Percentiles rank a stretch among this genome's conserved stretches.
phyloP scores from a whole-genome alignment of 2,888 invertebrate species.

The Heliconius cydno region DNA sequence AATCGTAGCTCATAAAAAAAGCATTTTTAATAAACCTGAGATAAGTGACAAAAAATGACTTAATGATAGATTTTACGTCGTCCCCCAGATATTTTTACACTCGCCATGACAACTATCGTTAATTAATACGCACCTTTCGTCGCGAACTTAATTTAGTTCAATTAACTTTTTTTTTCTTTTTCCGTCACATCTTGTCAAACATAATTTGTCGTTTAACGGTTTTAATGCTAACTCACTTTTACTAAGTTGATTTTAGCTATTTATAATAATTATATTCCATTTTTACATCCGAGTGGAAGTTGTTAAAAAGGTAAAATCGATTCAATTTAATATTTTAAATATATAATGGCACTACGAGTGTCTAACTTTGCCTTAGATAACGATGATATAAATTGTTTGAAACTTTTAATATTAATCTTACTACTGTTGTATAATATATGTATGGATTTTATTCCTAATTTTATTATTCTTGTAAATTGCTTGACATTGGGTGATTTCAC shows the following conservation, averaged over 20 bases:
- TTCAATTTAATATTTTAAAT: neutral
- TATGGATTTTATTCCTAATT: too few species aligned
- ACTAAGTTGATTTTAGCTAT: constrained; percentile 17
- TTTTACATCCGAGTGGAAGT: constrained; percentile 12
- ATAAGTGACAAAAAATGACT: constrained; percentile 22
- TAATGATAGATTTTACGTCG: constrained; percentile 40
- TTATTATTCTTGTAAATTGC: too few species aligned
- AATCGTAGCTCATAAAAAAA: constrained; percentile 2
- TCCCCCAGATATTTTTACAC: constrained; percentile 39
- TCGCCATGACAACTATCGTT: constrained; percentile 20
- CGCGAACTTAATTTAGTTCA: constrained; percentile 45
- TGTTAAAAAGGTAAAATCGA: neutral
- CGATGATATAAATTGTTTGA: too few species aligned
- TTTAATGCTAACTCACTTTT: constrained; percentile 28
- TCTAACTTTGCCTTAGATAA: too few species aligned
- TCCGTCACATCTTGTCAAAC: constrained; percentile 37
- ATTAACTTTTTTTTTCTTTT: constrained; percentile 41
- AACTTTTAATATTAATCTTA: too few species aligned
- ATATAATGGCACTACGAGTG: too few species aligned
- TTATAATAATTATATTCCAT: constrained; percentile 20
- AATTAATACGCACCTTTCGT: constrained; percentile 44
- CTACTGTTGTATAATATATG: too few species aligned
- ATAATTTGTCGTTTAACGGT: constrained; percentile 35
- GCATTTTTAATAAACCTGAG: neutral
- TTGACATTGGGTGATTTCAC: too few species aligned